Conservation (phyloP, 2,797 vertebrate species). For the Labroides dimidiatus region DNA sequence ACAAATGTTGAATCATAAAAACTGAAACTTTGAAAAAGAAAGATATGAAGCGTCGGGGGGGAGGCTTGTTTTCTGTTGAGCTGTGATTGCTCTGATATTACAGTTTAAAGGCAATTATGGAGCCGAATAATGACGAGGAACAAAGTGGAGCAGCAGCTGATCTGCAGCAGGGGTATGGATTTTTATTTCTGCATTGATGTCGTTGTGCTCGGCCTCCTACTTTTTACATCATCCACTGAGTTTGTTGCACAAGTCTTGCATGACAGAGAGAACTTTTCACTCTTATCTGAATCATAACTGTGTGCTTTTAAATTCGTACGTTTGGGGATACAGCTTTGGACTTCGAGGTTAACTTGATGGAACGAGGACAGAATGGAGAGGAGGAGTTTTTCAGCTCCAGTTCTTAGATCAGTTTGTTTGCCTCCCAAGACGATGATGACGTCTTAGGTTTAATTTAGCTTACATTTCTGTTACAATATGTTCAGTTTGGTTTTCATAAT, state of each 20-base stretch:
- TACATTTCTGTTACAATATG: too few species aligned
- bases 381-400: too few species aligned
- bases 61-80: slow-evolving; percentile 28
- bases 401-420: too few species aligned
- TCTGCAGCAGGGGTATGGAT: slow-evolving; percentile 2
- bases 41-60: slow-evolving; percentile 21
- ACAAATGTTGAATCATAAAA: slow-evolving; percentile 6
- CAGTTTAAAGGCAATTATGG: slow-evolving; percentile 18
- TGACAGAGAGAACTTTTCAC: neutral
- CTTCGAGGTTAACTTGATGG: too few species aligned
- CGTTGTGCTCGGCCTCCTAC: neutral
- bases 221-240: neutral
- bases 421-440: too few species aligned
- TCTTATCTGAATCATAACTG: too few species aligned
- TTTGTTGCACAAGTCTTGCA: neutral
- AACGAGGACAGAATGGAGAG: too few species aligned
- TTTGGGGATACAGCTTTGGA: too few species aligned
- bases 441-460: too few species aligned
- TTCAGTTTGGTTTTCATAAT: too few species aligned
- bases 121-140: slow-evolving; percentile 6
- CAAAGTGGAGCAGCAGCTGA: slow-evolving; percentile 4
- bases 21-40: slow-evolving; percentile 40
- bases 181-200: neutral
- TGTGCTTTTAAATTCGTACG: too few species aligned
- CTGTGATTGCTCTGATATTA: neutral